Evolutionary conservation across 2,797 vertebrate genomes (phyloP).

Genomic region (Melanotaenia pygmaea): DNA sequence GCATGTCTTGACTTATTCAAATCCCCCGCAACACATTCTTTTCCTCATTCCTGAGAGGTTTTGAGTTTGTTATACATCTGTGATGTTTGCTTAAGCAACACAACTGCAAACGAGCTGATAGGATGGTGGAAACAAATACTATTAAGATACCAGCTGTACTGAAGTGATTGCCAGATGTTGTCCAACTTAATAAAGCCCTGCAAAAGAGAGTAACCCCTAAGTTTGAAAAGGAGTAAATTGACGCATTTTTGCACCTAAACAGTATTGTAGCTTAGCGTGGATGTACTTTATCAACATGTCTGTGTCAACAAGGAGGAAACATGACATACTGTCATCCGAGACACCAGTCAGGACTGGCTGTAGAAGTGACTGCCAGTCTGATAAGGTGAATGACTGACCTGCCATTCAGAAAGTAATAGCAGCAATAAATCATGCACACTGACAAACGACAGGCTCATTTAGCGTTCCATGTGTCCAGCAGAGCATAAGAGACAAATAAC

Average conservation of each 20-base stretch:
- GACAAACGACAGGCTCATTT: slow-evolving; percentile 54
- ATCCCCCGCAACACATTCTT: slow-evolving; percentile 2
- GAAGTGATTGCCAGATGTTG: background rate
- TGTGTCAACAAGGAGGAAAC: slow-evolving; percentile 28
- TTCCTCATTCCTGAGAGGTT: slow-evolving; percentile 10
- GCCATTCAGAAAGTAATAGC: slow-evolving; percentile 62
- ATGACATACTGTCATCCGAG: slow-evolving; percentile 28
- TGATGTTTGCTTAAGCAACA: slow-evolving; percentile 22
- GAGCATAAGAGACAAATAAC: slow-evolving; percentile 68
- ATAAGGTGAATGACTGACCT: slow-evolving; percentile 41
- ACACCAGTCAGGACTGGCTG: slow-evolving; percentile 21
- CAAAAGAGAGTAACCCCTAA: background rate
- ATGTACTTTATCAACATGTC: slow-evolving; percentile 3
- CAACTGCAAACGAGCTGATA: slow-evolving; percentile 10
- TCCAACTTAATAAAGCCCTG: background rate
- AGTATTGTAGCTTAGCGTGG: background rate
- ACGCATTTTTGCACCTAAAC: background rate
- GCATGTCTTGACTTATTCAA: background rate
- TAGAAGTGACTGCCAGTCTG: slow-evolving; percentile 45
- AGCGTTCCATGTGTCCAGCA: slow-evolving; percentile 40
- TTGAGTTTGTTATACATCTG: slow-evolving; percentile 26
- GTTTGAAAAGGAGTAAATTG: background rate
- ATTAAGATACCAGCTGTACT: background rate
- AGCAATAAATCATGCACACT: slow-evolving; percentile 63
- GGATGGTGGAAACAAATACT: too few relatives aligned